Percentiles rank a stretch among this genome's conserved stretches.
Evolutionary conservation across 2,113 vertebrate genomes (phyloP).

Genomic region (Buteo buteo): DNA sequence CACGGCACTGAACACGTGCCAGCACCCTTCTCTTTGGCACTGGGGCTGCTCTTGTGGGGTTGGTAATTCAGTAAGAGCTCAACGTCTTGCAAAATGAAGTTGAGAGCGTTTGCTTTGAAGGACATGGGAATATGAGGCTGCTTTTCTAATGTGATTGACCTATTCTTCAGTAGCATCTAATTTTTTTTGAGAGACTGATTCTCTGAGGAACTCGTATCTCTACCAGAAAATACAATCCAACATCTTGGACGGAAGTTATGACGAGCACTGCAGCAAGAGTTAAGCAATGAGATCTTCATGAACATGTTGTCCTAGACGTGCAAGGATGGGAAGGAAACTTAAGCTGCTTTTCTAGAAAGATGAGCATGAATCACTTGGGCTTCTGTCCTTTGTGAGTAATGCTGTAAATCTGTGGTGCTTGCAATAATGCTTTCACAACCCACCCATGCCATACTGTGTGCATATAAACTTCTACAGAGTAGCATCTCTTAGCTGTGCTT

Average conservation of each 20-base stretch:
- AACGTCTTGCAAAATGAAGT: not conserved
- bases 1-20: not conserved
- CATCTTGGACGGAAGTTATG: not conserved
- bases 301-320: not conserved
- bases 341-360: not conserved
- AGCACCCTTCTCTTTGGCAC: not conserved
- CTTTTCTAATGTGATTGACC: not conserved
- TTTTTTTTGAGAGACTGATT: not conserved
- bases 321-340: not conserved
- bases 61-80: not conserved
- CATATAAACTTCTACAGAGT: not conserved
- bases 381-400: constrained; percentile 14
- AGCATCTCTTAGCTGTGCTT: not conserved
- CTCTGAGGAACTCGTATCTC: not conserved
- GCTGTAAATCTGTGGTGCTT: not conserved
- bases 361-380: not conserved
- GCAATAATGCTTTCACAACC: not conserved
- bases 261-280: not conserved
- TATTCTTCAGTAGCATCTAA: not conserved
- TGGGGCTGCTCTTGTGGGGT: not conserved
- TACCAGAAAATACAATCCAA: not conserved
- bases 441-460: not conserved
- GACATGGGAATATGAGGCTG: accelerated
- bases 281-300: not conserved
- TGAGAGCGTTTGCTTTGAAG: not conserved